Base-by-base conservation (phyloP, 1,140 invertebrate genomes). In the Octopus sinensis region DNA sequence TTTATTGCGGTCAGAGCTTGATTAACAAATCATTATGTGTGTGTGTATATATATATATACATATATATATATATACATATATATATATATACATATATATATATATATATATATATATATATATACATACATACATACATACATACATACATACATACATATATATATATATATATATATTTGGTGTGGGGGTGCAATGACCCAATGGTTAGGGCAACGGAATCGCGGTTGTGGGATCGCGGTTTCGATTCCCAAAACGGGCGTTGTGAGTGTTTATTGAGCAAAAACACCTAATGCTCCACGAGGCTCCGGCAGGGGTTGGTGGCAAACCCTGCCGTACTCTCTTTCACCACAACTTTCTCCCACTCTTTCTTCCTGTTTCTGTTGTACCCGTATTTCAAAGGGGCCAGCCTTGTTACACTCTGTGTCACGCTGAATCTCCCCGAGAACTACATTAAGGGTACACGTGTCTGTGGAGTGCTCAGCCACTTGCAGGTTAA, bases 161-260 rank as follows among this genome's bases (percentile, higher is more conserved):
- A 71, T 71, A 71, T 71, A 71, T 71, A 71, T 71, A 71, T 71
- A 71, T 71, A 71, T 71, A 71, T 71, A 71, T 71, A 71, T 71
- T 9, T 62, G 17, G 6, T 9, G 56, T 6, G 17, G 56, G 56
- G 6, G 17, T 62, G 56, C 17, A 17, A 9, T 9, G 17, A 62
- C 17, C 17, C 17, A 9, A 62, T 17, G 7, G 56, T 9, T 62
- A 17, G 56, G 17, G 56, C 6, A 17, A 17, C 7, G 56, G 56
- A 6, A 62, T 9, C 6, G 17, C 56, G 17, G 56, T 6, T 6
- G 56, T 62, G 56, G 56, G 56, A 62, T 9, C 17, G 17, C 56
- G 23, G 23, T 23, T 23, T 17, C 7, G 17, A 62, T 9, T 9
- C 17, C 56, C 17, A 17, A 7, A 62, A 62, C 7, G 7, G 56